Evolutionary conservation across 2,113 vertebrate genomes (phyloP).

Genomic region (Serilophus lunatus): DNA sequence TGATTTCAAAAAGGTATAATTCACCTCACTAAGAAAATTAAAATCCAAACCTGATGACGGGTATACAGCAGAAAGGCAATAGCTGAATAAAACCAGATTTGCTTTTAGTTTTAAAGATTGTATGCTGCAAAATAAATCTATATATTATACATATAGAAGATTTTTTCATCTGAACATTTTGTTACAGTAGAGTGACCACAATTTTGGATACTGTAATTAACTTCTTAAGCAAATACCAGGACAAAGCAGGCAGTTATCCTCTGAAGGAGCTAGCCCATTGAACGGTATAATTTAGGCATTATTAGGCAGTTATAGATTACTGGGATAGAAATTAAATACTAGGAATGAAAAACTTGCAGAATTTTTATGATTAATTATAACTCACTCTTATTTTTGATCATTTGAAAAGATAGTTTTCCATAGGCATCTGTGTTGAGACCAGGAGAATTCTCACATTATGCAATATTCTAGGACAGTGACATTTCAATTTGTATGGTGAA

Average conservation of each 20-base stretch:
- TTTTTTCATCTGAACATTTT: not conserved
- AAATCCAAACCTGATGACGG: not conserved
- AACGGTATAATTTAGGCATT: accelerated
- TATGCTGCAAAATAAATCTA: not conserved
- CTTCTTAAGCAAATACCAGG: not conserved
- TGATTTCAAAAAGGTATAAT: not conserved
- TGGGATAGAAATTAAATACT: not conserved
- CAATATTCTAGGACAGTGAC: not conserved
- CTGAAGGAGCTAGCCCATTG: not conserved
- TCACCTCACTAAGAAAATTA: not conserved
- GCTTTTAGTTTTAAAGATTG: not conserved
- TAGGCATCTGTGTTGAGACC: not conserved
- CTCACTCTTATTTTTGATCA: not conserved
- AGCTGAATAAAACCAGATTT: not conserved
- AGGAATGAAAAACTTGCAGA: not conserved
- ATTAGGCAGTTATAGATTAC: not conserved
- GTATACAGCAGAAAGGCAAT: not conserved
- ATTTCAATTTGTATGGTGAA: not conserved
- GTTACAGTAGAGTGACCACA: not conserved
- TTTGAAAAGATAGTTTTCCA: not conserved
- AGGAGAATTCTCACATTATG: not conserved
- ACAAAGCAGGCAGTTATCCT: not conserved
- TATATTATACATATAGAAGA: not conserved
- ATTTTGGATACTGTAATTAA: not conserved
- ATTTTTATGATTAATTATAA: not conserved